Conservation (phyloP, 2,113 vertebrate species). For the Gymnogyps californianus region DNA sequence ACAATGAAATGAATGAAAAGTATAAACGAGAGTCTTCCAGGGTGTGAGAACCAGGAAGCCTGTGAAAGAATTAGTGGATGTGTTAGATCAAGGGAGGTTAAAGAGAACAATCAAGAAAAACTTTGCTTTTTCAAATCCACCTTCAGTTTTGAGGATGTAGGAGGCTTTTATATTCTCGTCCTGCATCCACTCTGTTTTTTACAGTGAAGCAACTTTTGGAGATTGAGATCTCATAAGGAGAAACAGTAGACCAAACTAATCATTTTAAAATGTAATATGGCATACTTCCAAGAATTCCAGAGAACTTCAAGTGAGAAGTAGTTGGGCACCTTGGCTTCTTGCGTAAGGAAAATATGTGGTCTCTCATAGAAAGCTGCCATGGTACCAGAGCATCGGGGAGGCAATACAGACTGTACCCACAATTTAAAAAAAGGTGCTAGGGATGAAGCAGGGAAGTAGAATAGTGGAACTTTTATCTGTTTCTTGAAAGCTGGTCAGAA, state of each 20-base stretch:
- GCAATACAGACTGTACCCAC: not conserved
- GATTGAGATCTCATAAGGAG: not conserved
- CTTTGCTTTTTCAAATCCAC: not conserved
- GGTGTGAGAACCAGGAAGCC: not conserved
- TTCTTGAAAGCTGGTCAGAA: not conserved
- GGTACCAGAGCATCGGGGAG: not conserved
- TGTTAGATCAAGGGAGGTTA: not conserved
- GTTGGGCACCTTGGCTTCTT: not conserved
- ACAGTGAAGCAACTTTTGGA: not conserved
- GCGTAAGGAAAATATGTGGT: not conserved
- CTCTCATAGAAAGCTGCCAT: not conserved
- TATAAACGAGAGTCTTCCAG: not conserved
- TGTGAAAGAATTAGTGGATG: constrained; percentile 6
- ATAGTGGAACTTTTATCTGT: not conserved
- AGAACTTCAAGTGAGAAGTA: not conserved
- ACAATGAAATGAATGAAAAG: not conserved
- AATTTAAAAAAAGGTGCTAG: not conserved
- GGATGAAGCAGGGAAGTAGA: not conserved
- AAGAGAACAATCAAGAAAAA: not conserved
- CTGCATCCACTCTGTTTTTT: not conserved
- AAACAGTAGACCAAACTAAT: not conserved
- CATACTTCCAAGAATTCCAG: not conserved
- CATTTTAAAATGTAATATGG: not conserved
- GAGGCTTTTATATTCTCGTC: not conserved
- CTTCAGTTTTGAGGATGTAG: not conserved